These are phyloP conservation scores for Valencia hispanica DNA, from an alignment of 2,797 vertebrate genomes.

Conservation along the genomic window DNA sequence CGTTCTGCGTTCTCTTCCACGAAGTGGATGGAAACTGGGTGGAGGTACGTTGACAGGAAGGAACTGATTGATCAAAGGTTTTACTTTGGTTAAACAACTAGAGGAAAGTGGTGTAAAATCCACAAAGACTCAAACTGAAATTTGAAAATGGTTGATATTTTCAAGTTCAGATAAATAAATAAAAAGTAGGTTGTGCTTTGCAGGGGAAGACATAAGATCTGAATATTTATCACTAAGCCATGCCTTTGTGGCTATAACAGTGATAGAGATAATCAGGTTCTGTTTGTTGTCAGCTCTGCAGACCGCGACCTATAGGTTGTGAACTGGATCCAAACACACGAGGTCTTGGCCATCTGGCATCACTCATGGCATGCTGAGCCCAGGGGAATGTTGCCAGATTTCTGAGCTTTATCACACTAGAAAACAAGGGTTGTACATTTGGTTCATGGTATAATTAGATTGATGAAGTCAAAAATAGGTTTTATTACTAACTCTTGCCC, in stretches of 20 bases:
- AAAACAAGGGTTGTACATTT: conserved; percentile 16
- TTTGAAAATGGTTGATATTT: background rate
- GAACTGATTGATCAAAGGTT: background rate
- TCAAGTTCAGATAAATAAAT: background rate
- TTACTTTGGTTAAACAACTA: conserved; percentile 9
- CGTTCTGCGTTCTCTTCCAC: conserved; percentile 96
- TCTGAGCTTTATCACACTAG: conserved; percentile 9
- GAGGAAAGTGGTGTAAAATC: conserved; percentile 1
- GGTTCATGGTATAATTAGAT: background rate
- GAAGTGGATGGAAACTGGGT: conserved; percentile 92
- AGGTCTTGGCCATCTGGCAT: conserved; percentile 61
- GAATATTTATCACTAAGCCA: background rate
- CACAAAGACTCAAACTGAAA: background rate
- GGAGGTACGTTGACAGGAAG: conserved; percentile 79
- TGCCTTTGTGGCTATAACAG: background rate
- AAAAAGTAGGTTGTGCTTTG: background rate
- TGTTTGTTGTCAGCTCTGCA: conserved; percentile 36
- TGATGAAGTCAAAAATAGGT: background rate
- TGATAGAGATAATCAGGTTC: conserved; percentile 11
- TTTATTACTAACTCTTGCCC: background rate
- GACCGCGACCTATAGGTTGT: conserved; percentile 21
- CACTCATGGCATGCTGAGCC: conserved; percentile 29
- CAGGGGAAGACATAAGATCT: background rate
- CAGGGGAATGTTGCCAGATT: conserved; percentile 27
- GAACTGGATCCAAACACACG: conserved; percentile 49